These are phyloP conservation scores for Drosophila novamexicana DNA, from an alignment of 1,140 invertebrate genomes.

Conservation along the genomic window DNA sequence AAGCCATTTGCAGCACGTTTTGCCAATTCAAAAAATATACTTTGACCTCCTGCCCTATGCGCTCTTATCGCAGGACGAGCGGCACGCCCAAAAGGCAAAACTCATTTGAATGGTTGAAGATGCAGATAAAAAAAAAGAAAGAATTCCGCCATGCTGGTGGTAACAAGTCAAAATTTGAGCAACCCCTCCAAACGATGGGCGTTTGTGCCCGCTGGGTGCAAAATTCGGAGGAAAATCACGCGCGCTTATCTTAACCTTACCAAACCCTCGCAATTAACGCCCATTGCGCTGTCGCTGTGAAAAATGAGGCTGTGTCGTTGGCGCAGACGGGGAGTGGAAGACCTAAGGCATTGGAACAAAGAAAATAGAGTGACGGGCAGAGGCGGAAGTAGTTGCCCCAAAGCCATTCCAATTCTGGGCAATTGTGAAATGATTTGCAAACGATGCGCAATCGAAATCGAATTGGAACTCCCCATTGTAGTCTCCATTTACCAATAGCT, in stretches of 20 bases:
- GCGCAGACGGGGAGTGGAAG: background rate
- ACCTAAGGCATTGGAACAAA: background rate
- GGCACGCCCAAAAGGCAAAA: slow-evolving; percentile 51
- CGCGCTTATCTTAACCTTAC: slow-evolving; percentile 76
- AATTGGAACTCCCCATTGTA: slow-evolving; percentile 52
- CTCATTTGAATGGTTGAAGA: slow-evolving; percentile 41
- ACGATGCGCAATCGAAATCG: slow-evolving; percentile 71
- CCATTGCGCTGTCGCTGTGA: slow-evolving; percentile 77
- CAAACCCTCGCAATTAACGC: slow-evolving; percentile 79
- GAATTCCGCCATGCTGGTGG: slow-evolving; percentile 12
- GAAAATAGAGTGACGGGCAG: background rate
- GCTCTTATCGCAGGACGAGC: slow-evolving; percentile 55
- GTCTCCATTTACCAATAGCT: slow-evolving; percentile 58
- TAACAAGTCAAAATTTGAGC: slow-evolving; percentile 46
- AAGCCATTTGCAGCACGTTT: slow-evolving; percentile 79
- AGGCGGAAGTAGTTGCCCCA: slow-evolving; percentile 43
- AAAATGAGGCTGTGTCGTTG: slow-evolving; percentile 57
- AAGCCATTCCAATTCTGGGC: slow-evolving; percentile 45
- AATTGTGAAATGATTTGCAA: slow-evolving; percentile 80
- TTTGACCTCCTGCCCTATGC: slow-evolving; percentile 31
- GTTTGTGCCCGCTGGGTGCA: slow-evolving; percentile 58
- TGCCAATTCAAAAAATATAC: slow-evolving; percentile 71
- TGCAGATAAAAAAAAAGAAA: slow-evolving; percentile 17
- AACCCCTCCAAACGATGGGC: slow-evolving; percentile 20
- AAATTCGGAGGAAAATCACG: slow-evolving; percentile 81